Evolutionary conservation across 2,888 invertebrate species (phyloP), one percentile per base, ranked within the genome.

Genomic region (Dasypogon diadema): DNA sequence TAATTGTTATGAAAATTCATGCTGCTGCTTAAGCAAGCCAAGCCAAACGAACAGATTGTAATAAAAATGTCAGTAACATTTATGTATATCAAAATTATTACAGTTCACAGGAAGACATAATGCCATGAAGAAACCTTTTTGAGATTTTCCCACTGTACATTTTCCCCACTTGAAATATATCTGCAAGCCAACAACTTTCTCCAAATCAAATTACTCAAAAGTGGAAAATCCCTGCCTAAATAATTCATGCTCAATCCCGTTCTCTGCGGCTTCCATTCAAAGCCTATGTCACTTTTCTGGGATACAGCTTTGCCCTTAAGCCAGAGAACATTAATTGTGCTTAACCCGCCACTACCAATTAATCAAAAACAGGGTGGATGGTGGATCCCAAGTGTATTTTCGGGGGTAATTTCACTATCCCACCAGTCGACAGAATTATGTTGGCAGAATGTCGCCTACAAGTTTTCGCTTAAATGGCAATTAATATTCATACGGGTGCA

Each of bases 331-430:
- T 65, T 65, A 65, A 65, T 65, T 65, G 65, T 65, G 65, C 65
- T 65, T 65, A 65, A 65, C 65, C 65, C 65, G 48, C 65, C 65
- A 48, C 65, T 46, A 65, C 48, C 65, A 65, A 65, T 65, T 65
- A 65, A 65, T 65, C 65, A 65, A 48, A 56, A 26, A 26, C 65
- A 24, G 12, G 24, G 42, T 1, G 42, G 34, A 5, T 30, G 10
- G 34, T n/a, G 42, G 46, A 65, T 46, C 46, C 65, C 65, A 46
- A 46, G 48, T 22, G 24, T 46, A 24, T 65, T 65, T 22, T 65
- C 48, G 10, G 46, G 22, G 65, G 65, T 14, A 65, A 48, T 65
- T 65, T 48, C 22, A 65, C 46, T 65, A 48, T 48, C 24, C 46
- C 46, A 46, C 12, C 21, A 65, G 46, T 14, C 46, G 48, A 22